Conservation (phyloP, 2,797 vertebrate genomes). For the Netta rufina region DNA sequence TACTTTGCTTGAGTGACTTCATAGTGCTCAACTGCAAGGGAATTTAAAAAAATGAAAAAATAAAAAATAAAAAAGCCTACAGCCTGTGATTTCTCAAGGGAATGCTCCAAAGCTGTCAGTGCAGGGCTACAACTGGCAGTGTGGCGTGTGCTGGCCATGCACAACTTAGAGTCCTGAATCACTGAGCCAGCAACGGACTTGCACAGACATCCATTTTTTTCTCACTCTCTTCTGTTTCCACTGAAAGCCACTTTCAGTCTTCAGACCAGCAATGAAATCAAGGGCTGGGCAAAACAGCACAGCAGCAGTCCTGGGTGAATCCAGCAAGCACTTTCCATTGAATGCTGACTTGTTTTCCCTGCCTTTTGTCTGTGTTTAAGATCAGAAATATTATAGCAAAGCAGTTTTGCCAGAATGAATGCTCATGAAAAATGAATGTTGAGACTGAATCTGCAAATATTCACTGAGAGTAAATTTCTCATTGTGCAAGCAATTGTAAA, state of each 20-base stretch:
- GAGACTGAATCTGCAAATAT: slow-evolving; percentile 68
- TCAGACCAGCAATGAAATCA: background rate
- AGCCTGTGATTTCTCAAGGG: background rate
- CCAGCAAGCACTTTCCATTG: background rate
- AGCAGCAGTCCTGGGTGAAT: background rate
- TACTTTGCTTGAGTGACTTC: slow-evolving; percentile 22
- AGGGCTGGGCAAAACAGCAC: background rate
- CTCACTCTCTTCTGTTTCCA: background rate
- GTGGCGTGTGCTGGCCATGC: background rate
- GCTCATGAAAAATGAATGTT: slow-evolving; percentile 68
- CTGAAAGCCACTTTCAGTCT: background rate
- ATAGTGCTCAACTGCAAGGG: background rate
- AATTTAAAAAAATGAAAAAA: background rate
- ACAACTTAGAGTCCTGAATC: background rate
- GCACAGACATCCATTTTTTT: background rate
- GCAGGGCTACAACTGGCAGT: background rate
- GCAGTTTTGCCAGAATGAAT: slow-evolving; percentile 26
- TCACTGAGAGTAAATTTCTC: slow-evolving; percentile 60
- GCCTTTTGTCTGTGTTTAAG: slow-evolving; percentile 20
- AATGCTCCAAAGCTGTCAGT: slow-evolving; percentile 17
- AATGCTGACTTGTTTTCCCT: background rate
- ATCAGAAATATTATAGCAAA: slow-evolving; percentile 49
- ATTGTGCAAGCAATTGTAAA: slow-evolving; percentile 69
- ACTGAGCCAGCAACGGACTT: background rate
- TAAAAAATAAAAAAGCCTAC: background rate